Evolutionary conservation across 2,113 vertebrate species (phyloP), one percentile per base, ranked within the genome.

Genomic region (Hippoglossus stenolepis): DNA sequence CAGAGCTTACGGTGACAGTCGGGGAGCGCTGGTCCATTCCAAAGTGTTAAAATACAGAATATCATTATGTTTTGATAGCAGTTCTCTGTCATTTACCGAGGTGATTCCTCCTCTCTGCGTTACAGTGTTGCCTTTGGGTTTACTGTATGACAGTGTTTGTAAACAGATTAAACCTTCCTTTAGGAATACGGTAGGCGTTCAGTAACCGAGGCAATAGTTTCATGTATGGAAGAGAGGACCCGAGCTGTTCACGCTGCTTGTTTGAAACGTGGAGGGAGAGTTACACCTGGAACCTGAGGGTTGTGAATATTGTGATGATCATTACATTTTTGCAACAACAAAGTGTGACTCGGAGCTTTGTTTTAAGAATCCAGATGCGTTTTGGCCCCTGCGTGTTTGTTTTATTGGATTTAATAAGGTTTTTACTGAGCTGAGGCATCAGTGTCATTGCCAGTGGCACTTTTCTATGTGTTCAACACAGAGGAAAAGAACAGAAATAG

Each of bases 1-100:
- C 91, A 79, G 76, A 87, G 88, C 93, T 95, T 94, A 93, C 93
- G 86, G 77, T 94, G 95, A 91, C 79, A 96, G 95, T 94, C 93
- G 90, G 93, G 92, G 91, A 94, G 95, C 93, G 87, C 65, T 89
- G 85, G 84, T 93, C 82, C 87, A 80, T 86, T 70, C 31, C 75
- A 87, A 80, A 94, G 84, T 90, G 76, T 88, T 87, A 82, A 84
- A 92, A 89, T 80, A 87, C 88, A 89, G 83, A 88, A 89, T 86
- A 87, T 86, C 66, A 89, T 89, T 80, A 88, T 87, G 71, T 82
- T 88, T 86, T 88, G 79, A 89, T 81, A 65, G 63, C 75, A 70
- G 72, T 87, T 85, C 79, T 87, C 75, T 86, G 86, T 90, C 88
- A 89, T 89, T 90, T 76, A 78, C 73, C 23, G 64, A 72, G 69